Evolutionary conservation across 1,140 invertebrate genomes (phyloP), one percentile per base, ranked within the genome.

Genomic region (Drosophila takahashii): DNA sequence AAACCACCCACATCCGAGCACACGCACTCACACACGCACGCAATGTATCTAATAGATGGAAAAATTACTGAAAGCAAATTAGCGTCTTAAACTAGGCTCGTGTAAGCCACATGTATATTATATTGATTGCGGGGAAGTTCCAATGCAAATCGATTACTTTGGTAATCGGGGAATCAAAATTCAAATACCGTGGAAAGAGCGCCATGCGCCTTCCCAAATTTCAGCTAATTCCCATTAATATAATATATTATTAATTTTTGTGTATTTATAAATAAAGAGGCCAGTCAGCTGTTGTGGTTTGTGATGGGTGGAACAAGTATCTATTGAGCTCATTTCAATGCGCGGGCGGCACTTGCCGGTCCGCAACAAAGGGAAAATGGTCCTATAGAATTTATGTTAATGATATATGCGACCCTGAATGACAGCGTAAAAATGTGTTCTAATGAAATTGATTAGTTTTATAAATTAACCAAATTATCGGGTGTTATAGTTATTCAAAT

Each of bases 281-380:
- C 39, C 56, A 84, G 80, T 84, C 80, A 84, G 80, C 80, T 84
- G 80, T 84, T 84, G 76, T 22, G 80, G 54, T 62, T 83, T 74
- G 70, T 71, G 67, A 70, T 70, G 67, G 22, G 41, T n/a, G 15
- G 34, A 69, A 70, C 34, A 69, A 16, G 65, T 77, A 81, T 58
- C 45, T 52, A 51, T 47, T 51, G 42, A 51, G 16, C 51, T 66
- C 15, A 47, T 56, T 58, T 26, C 36, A 56, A 44, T 18, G 53
- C 44, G 79, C 79, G 75, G 79, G 79, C 54, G 75, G 75, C 74
- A 64, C 65, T 78, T 70, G 64, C 57, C 50, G 65, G 65, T 47
- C 48, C 22, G 57, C 29, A 32, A 39, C 62, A 44, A 47, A 22
- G 3, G 22, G 22, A 22, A 27, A 39, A 32, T 41, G 34, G 56